Conservation (phyloP, 2,888 invertebrate species). For the Drosophila mercatorum region DNA sequence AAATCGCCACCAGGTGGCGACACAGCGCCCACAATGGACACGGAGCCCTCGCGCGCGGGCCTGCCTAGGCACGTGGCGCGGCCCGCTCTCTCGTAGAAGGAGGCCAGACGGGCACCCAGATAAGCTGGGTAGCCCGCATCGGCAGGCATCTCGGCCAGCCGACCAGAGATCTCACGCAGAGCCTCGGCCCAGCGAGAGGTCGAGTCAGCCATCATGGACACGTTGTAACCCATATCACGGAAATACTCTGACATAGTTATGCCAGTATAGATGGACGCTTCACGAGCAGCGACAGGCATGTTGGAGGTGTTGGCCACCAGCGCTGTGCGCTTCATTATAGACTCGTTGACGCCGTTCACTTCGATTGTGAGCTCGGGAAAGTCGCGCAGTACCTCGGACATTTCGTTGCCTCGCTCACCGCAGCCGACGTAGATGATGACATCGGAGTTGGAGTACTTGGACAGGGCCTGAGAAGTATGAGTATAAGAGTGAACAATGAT, state of each 20-base stretch:
- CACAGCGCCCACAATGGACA: constrained; percentile 99
- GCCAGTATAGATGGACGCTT: constrained; percentile 99
- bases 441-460: constrained; percentile 99
- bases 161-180: constrained; percentile 99
- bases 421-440: constrained; percentile 99
- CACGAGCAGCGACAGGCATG: constrained; percentile 99
- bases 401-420: constrained; percentile 99
- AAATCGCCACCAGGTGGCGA: constrained; percentile 99
- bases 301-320: constrained; percentile 99
- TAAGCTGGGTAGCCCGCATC: constrained; percentile 99
- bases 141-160: constrained; percentile 99
- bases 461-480: constrained; percentile 89
- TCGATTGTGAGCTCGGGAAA: constrained; percentile 99
- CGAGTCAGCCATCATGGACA: constrained; percentile 99
- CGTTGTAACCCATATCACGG: constrained; percentile 99
- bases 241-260: constrained; percentile 99
- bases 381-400: constrained; percentile 99
- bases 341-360: constrained; percentile 97
- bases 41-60: constrained; percentile 98
- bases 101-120: constrained; percentile 98
- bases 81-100: constrained; percentile 99
- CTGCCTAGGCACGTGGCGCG: constrained; percentile 98
- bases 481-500: background rate
- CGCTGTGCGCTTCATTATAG: constrained; percentile 99
- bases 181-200: constrained; percentile 99